phyloP scores from a whole-genome alignment of 2,888 invertebrate genomes.

The Cerceris ruficornis region DNA sequence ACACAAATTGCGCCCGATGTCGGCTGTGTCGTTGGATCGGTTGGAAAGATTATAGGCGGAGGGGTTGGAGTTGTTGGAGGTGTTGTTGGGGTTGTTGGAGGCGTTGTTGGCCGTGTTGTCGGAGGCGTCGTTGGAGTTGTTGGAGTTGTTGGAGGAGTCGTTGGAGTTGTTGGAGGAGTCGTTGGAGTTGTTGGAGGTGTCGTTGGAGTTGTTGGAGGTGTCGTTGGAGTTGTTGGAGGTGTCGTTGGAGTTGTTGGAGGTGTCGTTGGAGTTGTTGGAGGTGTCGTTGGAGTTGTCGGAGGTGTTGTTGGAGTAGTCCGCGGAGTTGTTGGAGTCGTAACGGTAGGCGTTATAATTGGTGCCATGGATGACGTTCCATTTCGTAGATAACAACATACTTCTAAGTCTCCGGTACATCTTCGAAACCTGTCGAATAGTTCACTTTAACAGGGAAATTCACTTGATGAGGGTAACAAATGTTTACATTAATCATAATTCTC shows the following conservation, averaged over 20 bases:
- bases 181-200: too few species aligned
- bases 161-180: too few species aligned
- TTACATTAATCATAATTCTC: neutral
- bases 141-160: slow-evolving; percentile 36
- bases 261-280: too few species aligned
- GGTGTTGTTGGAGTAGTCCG: slow-evolving; percentile 15
- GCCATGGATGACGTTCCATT: slow-evolving; percentile 43
- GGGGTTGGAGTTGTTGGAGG: slow-evolving; percentile 43
- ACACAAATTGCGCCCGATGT: slow-evolving; percentile 54
- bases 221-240: slow-evolving; percentile 48
- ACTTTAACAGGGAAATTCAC: neutral
- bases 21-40: slow-evolving; percentile 27
- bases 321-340: slow-evolving; percentile 47
- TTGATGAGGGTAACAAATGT: neutral
- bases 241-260: slow-evolving; percentile 43
- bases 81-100: slow-evolving; percentile 48
- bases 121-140: slow-evolving; percentile 42
- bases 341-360: slow-evolving; percentile 37
- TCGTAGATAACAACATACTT: slow-evolving; percentile 81
- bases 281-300: too few species aligned
- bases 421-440: slow-evolving; percentile 61
- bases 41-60: slow-evolving; percentile 57
- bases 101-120: slow-evolving; percentile 37
- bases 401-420: slow-evolving; percentile 81
- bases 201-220: slow-evolving; percentile 31